Percentiles rank a stretch among this genome's conserved stretches.
Evolutionary conservation across 2,797 vertebrate species (phyloP).

Genomic region (Neosilurus hyrtlii): DNA sequence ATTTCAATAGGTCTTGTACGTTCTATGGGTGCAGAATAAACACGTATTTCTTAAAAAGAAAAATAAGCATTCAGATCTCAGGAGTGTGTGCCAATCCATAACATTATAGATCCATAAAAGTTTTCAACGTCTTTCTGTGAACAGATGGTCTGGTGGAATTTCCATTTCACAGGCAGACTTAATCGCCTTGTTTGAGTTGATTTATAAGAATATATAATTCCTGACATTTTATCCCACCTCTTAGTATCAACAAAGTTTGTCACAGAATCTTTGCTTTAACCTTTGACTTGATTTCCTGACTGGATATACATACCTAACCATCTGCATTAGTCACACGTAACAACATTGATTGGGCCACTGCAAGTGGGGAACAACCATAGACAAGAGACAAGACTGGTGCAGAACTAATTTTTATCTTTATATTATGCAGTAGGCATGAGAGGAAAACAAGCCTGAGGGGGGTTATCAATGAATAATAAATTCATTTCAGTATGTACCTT

Average conservation of each 20-base stretch:
- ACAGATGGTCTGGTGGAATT: constrained; percentile 68
- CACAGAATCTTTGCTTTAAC: constrained; percentile 47
- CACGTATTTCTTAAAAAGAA: neutral
- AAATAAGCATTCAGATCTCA: neutral
- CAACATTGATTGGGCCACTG: constrained; percentile 4
- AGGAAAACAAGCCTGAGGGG: constrained; percentile 54
- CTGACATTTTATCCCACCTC: constrained; percentile 53
- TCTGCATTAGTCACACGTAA: constrained; percentile 27
- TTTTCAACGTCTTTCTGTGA: constrained; percentile 56
- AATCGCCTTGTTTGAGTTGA: constrained; percentile 55
- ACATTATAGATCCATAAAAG: constrained; percentile 43
- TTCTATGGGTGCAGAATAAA: neutral
- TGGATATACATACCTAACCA: constrained; percentile 13
- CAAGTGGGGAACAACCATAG: constrained; percentile 51
- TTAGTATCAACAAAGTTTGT: constrained; percentile 60
- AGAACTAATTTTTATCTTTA: constrained; percentile 70
- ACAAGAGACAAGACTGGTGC: constrained; percentile 55
- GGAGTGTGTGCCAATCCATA: neutral
- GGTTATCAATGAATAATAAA: constrained; percentile 66
- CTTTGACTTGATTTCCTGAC: constrained; percentile 55
- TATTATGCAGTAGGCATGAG: constrained; percentile 57
- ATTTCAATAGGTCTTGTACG: neutral
- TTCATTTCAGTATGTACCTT: constrained; percentile 63
- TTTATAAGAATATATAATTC: constrained; percentile 60
- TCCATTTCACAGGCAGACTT: constrained; percentile 60